These are phyloP conservation scores for Picus viridis DNA, from an alignment of 2,797 vertebrate species.

Conservation along the genomic window DNA sequence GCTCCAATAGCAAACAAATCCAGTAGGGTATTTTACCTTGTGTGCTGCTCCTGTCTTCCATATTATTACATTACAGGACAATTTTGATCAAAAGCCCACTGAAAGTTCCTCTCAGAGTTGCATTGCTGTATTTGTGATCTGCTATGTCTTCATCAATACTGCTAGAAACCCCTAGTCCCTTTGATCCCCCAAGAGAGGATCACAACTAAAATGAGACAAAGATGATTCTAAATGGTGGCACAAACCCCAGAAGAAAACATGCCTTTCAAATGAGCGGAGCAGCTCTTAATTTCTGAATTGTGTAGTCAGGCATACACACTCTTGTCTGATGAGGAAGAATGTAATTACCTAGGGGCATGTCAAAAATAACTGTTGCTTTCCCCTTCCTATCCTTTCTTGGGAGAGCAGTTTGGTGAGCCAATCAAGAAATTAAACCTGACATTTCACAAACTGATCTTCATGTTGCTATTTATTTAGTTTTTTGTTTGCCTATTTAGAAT, in stretches of 20 bases:
- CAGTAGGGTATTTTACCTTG: background rate
- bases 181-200: slow-evolving; percentile 16
- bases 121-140: background rate
- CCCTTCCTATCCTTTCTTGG: slow-evolving; percentile 28
- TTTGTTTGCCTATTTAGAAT: slow-evolving; percentile 37
- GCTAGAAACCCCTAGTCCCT: background rate
- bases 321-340: slow-evolving; percentile 64
- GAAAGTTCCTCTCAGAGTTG: background rate
- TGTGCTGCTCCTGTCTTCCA: background rate
- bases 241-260: slow-evolving; percentile 64
- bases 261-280: slow-evolving; percentile 54
- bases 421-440: slow-evolving; percentile 78
- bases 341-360: slow-evolving; percentile 56
- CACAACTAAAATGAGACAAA: slow-evolving; percentile 45
- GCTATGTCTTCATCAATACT: background rate
- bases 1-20: background rate
- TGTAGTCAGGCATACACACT: slow-evolving; percentile 41
- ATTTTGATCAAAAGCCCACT: background rate
- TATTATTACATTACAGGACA: background rate
- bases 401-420: slow-evolving; percentile 64
- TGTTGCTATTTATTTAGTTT: slow-evolving; percentile 22
- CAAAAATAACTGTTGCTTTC: slow-evolving; percentile 65
- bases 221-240: slow-evolving; percentile 55
- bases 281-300: slow-evolving; percentile 59
- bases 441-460: slow-evolving; percentile 60